phyloP scores from a whole-genome alignment of 2,797 vertebrate species.

The Bradypodion pumilum region DNA sequence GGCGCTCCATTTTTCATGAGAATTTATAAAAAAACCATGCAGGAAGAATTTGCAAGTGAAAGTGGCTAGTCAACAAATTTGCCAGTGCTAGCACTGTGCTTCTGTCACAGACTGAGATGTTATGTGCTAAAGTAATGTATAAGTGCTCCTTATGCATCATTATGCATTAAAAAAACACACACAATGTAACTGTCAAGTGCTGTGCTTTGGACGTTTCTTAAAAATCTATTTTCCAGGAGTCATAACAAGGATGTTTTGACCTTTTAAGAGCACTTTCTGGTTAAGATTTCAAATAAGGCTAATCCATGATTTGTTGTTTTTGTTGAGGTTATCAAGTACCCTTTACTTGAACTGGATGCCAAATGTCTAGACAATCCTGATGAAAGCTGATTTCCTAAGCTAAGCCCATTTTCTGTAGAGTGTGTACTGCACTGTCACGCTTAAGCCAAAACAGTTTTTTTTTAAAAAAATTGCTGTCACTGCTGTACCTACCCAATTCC shows the following conservation, averaged over 20 bases:
- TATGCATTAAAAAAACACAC: no score
- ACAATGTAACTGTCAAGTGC: no score
- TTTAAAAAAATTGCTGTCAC: constrained; percentile 16
- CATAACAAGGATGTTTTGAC: not conserved
- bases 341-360: constrained; percentile 19
- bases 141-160: no score
- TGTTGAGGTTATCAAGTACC: constrained; percentile 24
- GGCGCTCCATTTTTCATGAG: not conserved
- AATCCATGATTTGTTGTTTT: constrained; percentile 46
- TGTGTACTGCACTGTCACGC: not conserved
- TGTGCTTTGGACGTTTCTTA: not conserved
- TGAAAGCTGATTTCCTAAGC: constrained; percentile 50
- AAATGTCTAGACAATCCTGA: constrained; percentile 37
- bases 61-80: not conserved
- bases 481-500: not conserved
- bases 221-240: no score
- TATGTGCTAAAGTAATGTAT: no score
- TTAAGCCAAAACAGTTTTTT: constrained; percentile 24
- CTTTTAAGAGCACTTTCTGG: constrained; percentile 25
- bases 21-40: not conserved
- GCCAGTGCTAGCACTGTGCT: no score
- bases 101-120: no score
- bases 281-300: constrained; percentile 44
- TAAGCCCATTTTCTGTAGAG: constrained; percentile 37
- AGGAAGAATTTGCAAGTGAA: not conserved